Conservation (phyloP, 2,797 vertebrate genomes). For the Acanthornis magna region DNA sequence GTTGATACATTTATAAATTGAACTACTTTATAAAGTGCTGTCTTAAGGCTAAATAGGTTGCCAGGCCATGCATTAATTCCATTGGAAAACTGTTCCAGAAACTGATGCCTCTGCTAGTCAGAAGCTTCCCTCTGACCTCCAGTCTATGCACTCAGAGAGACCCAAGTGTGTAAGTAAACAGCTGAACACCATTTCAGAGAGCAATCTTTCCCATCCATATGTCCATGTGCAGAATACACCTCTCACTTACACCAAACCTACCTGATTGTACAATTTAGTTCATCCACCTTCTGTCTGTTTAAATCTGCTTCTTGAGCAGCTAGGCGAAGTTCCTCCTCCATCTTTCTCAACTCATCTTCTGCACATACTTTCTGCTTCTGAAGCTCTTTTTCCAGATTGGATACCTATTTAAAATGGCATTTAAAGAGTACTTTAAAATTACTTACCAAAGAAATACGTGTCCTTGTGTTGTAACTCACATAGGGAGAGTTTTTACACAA, state of each 20-base stretch:
- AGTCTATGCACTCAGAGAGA: background rate
- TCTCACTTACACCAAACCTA: slow-evolving; percentile 32
- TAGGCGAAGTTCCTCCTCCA: slow-evolving; percentile 73
- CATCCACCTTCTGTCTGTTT: slow-evolving; percentile 71
- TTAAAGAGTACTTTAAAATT: background rate
- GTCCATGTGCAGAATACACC: background rate
- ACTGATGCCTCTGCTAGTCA: background rate
- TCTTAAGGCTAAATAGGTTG: background rate
- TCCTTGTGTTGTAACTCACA: background rate
- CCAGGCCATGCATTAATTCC: background rate
- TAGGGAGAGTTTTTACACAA: background rate
- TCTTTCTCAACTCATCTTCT: slow-evolving; percentile 76
- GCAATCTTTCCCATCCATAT: background rate
- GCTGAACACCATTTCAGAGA: background rate
- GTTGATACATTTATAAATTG: background rate
- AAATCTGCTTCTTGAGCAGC: slow-evolving; percentile 74
- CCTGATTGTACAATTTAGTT: slow-evolving; percentile 66
- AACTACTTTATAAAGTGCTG: background rate
- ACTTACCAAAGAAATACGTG: background rate
- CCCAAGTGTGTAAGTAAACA: background rate
- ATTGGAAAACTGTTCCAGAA: background rate
- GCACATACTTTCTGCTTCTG: slow-evolving; percentile 78
- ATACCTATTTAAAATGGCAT: slow-evolving; percentile 77
- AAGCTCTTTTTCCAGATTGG: slow-evolving; percentile 85
- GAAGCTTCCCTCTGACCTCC: background rate